Evolutionary conservation across 2,113 vertebrate species (phyloP).

Genomic region (Pardalotus punctatus): DNA sequence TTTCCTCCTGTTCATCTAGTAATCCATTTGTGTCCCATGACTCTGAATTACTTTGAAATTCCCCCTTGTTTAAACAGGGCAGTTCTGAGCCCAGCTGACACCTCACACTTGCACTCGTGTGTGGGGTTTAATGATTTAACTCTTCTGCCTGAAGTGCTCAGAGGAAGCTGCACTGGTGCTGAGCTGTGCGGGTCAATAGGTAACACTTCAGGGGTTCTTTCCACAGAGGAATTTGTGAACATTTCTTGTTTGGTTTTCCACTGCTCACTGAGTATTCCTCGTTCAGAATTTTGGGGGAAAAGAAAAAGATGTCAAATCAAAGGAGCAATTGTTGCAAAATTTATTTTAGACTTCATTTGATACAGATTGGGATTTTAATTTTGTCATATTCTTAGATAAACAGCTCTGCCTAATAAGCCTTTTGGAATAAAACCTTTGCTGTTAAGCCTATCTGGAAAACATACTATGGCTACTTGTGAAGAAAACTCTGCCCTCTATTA

Average conservation of each 20-base stretch:
- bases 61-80: not conserved
- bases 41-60: not conserved
- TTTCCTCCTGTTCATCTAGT: not conserved
- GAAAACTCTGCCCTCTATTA: not conserved
- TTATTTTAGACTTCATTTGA: not conserved
- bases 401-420: not conserved
- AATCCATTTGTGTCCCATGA: not conserved
- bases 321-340: not conserved
- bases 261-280: not conserved
- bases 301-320: not conserved
- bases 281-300: not conserved
- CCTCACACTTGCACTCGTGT: not conserved
- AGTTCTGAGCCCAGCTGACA: not conserved
- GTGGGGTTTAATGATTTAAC: not conserved
- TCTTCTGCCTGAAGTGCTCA: not conserved
- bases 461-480: rapidly evolving
- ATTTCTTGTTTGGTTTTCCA: not conserved
- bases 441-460: not conserved
- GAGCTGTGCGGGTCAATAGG: not conserved
- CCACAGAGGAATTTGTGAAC: not conserved
- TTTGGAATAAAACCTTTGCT: not conserved
- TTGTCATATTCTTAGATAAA: not conserved
- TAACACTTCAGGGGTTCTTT: not conserved
- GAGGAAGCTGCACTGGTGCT: not conserved
- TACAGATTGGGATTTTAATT: not conserved